Percentiles rank a stretch among this genome's conserved stretches.
Evolutionary conservation across 2,888 invertebrate species (phyloP).

Genomic region (Thumatha senex): DNA sequence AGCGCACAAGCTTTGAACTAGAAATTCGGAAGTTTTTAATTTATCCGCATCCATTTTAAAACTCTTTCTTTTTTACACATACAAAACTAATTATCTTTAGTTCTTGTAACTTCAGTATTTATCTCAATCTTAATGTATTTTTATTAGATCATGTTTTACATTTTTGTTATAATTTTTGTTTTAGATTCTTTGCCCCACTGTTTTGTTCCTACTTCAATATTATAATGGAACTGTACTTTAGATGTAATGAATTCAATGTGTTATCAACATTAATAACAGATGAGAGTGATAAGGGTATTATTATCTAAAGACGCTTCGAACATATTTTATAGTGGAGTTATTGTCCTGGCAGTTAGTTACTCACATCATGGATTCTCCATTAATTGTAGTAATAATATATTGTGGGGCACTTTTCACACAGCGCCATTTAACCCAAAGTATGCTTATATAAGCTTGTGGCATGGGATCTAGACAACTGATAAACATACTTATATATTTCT

Average conservation of each 20-base stretch:
- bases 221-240: not conserved
- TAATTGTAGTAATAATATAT: too few species aligned
- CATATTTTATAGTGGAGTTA: not conserved
- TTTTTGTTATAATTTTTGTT: not conserved
- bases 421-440: too few species aligned
- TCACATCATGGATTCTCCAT: too few species aligned
- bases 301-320: not conserved
- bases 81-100: too few species aligned
- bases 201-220: not conserved
- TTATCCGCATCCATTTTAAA: not conserved
- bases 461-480: too few species aligned
- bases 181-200: not conserved
- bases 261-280: not conserved
- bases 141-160: not conserved
- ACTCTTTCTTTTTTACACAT: not conserved
- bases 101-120: too few species aligned
- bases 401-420: too few species aligned
- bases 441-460: too few species aligned
- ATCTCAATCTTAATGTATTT: not conserved
- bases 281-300: not conserved
- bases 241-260: not conserved
- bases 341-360: not conserved
- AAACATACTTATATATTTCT: too few species aligned
- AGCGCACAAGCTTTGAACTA: slow-evolving; percentile 1
- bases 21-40: not conserved